Conservation (phyloP, 2,797 vertebrate species). For the Pseudomugil gertrudae region DNA sequence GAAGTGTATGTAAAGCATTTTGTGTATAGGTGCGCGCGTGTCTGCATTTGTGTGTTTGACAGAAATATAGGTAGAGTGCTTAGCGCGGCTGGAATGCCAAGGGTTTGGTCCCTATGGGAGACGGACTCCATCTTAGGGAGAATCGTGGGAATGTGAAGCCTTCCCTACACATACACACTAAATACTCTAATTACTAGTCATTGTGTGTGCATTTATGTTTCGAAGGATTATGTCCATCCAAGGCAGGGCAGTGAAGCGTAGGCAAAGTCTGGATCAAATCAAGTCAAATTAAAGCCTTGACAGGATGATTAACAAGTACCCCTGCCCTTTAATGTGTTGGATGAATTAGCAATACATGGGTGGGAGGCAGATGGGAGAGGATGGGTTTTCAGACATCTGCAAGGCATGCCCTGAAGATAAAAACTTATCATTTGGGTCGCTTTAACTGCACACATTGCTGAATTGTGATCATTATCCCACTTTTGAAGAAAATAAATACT, state of each 20-base stretch:
- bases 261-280: constrained; percentile 52
- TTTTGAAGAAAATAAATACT: too few relatives aligned
- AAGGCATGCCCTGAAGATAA: neutral
- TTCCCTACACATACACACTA: constrained; percentile 43
- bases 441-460: neutral
- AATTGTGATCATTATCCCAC: too few relatives aligned
- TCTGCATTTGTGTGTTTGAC: neutral
- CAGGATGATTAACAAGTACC: constrained; percentile 30
- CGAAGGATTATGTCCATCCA: constrained; percentile 57
- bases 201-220: constrained; percentile 46
- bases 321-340: constrained; percentile 15
- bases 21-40: neutral
- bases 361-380: constrained; percentile 2
- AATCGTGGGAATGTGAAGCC: constrained; percentile 55
- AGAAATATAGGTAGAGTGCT: constrained; percentile 32
- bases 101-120: constrained; percentile 50
- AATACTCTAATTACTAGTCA: constrained; percentile 48
- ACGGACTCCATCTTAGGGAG: constrained; percentile 25
- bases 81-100: constrained; percentile 51
- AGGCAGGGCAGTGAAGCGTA: constrained; percentile 50
- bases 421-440: neutral
- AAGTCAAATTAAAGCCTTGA: constrained; percentile 56
- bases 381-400: neutral
- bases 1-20: neutral
- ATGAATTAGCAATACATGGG: constrained; percentile 17